These are phyloP conservation scores for Aratinga solstitialis DNA, from an alignment of 2,797 vertebrate genomes.

Conservation along the genomic window DNA sequence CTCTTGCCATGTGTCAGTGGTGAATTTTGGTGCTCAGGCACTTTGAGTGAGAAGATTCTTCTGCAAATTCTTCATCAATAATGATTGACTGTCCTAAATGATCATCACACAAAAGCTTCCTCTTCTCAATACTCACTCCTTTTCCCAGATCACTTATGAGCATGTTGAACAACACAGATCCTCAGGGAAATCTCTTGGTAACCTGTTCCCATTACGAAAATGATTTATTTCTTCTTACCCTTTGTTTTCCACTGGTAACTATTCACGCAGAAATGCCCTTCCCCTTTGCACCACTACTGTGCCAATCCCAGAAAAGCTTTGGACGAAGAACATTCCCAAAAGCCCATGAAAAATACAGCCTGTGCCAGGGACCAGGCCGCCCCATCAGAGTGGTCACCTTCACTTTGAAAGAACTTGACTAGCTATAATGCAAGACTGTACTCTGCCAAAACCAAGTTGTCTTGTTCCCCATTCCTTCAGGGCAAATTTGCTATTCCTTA, in stretches of 20 bases:
- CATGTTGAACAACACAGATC: not conserved
- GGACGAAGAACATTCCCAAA: not conserved
- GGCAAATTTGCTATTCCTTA: not conserved
- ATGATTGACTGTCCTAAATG: not conserved
- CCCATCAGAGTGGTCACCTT: not conserved
- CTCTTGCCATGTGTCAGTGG: not conserved
- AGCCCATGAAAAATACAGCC: not conserved
- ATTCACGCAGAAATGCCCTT: not conserved
- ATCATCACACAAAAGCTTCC: fast-evolving
- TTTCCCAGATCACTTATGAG: not conserved
- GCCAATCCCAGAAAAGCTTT: not conserved
- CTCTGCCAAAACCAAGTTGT: not conserved
- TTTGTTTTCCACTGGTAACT: not conserved
- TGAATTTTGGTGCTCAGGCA: not conserved
- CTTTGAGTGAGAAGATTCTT: not conserved
- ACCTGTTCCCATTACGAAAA: not conserved
- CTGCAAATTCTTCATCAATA: not conserved
- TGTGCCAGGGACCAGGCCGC: not conserved
- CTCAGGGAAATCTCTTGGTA: not conserved
- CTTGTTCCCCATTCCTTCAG: not conserved
- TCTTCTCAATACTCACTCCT: not conserved
- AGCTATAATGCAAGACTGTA: not conserved
- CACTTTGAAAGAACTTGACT: not conserved
- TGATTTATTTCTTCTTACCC: not conserved
- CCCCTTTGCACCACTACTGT: not conserved